Conservation (phyloP, 2,888 invertebrate genomes). For the Lasioglossum malachurum region DNA sequence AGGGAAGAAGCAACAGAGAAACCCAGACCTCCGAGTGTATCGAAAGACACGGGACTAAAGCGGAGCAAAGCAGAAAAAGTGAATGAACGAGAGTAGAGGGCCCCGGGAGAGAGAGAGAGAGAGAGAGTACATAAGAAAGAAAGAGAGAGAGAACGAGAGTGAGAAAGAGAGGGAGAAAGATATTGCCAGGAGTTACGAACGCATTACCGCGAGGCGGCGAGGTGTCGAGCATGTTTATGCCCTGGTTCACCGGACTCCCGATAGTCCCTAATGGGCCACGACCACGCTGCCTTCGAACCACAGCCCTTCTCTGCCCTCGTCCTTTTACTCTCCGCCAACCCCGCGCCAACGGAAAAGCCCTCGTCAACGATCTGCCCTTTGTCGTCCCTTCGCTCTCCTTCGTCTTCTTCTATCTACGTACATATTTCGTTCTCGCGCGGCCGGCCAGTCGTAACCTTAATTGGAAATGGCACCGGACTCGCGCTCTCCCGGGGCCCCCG, state of each 20-base stretch:
- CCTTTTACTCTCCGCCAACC: slow-evolving; percentile 12
- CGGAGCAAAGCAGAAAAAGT: slow-evolving; percentile 33
- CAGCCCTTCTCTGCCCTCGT: slow-evolving; percentile 19
- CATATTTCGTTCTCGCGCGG: slow-evolving; percentile 63
- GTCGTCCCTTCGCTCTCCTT: slow-evolving; percentile 53
- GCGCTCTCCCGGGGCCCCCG: slow-evolving; percentile 44
- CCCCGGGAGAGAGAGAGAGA: slow-evolving; percentile 6
- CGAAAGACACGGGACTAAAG: slow-evolving; percentile 15
- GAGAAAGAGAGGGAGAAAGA: slow-evolving; percentile 54
- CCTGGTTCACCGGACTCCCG: slow-evolving; percentile 75
- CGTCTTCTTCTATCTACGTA: slow-evolving; percentile 49
- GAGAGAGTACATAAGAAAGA: slow-evolving; percentile 11
- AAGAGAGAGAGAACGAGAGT: no score
- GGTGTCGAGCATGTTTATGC: slow-evolving; percentile 82
- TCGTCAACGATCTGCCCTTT: slow-evolving; percentile 66
- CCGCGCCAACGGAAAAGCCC: slow-evolving; percentile 56
- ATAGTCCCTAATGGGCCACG: slow-evolving; percentile 81
- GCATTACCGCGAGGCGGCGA: slow-evolving; percentile 80
- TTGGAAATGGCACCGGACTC: slow-evolving; percentile 68
- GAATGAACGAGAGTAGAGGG: slow-evolving; percentile 54
- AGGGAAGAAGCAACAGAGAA: background rate
- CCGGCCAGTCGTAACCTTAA: slow-evolving; percentile 67
- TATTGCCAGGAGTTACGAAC: slow-evolving; percentile 80
- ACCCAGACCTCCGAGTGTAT: slow-evolving; percentile 44
- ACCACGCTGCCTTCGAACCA: slow-evolving; percentile 69